Evolutionary conservation across 2,113 vertebrate genomes (phyloP).

Genomic region (Promerops cafer): DNA sequence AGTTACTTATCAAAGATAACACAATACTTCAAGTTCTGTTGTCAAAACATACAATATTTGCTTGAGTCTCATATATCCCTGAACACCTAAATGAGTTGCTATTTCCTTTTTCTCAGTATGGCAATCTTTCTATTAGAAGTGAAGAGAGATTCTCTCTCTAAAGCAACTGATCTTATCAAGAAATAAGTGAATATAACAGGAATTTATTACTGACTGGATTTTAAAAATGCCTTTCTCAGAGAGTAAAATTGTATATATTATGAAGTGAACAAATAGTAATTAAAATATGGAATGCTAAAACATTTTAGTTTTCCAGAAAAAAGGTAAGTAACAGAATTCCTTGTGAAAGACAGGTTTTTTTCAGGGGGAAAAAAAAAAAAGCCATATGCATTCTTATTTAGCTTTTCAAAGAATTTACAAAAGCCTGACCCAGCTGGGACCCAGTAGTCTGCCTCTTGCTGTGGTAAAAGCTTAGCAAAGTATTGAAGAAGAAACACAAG

Average conservation of each 20-base stretch:
- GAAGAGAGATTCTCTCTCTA: background rate
- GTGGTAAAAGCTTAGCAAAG: background rate
- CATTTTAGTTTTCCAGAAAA: background rate
- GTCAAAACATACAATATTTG: background rate
- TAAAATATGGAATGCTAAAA: background rate
- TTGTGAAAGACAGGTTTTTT: background rate
- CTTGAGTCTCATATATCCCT: background rate
- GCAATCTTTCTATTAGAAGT: background rate
- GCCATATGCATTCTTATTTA: background rate
- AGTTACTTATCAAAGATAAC: background rate
- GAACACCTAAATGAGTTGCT: constrained; percentile 1
- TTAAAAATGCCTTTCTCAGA: background rate
- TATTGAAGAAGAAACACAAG: background rate
- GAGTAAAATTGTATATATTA: background rate
- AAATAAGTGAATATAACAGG: background rate
- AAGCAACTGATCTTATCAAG: background rate
- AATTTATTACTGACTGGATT: background rate
- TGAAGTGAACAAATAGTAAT: background rate
- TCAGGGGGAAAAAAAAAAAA: background rate
- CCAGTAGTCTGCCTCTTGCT: background rate
- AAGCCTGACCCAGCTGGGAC: background rate
- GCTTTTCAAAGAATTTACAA: background rate
- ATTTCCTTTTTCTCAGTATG: background rate
- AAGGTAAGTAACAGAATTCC: background rate
- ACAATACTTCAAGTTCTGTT: background rate